phyloP scores from a whole-genome alignment of 1,140 invertebrate species.

The Drosophila fuyamai region DNA sequence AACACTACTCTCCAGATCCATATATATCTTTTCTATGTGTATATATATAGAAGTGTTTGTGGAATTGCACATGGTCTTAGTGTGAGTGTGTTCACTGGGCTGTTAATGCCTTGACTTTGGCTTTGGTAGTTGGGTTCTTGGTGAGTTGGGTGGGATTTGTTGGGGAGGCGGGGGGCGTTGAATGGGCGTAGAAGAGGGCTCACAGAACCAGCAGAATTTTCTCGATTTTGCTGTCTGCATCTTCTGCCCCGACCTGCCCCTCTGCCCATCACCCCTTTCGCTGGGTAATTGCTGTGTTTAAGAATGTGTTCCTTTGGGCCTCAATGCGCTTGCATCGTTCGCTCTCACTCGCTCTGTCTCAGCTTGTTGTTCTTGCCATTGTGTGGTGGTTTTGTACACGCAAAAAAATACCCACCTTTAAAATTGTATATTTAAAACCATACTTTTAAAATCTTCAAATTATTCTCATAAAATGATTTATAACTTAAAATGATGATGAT shows the following conservation, averaged over 20 bases:
- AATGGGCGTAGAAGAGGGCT: constrained; percentile 20
- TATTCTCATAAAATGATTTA: not conserved
- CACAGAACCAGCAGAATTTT: constrained; percentile 39
- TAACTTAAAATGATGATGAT: too few relatives aligned
- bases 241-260: constrained; percentile 12
- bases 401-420: not conserved
- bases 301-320: constrained; percentile 74
- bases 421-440: too few relatives aligned
- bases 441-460: not conserved
- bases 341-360: constrained; percentile 13
- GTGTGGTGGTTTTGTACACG: constrained; percentile 6
- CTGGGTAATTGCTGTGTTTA: constrained; percentile 80
- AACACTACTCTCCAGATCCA: constrained; percentile 20
- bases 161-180: constrained; percentile 2
- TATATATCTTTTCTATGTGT: constrained; percentile 10
- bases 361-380: constrained; percentile 22
- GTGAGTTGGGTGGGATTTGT: constrained; percentile 5
- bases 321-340: constrained; percentile 40
- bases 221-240: constrained; percentile 40
- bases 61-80: constrained; percentile 20
- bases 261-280: constrained; percentile 40
- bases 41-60: not conserved
- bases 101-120: constrained; percentile 61
- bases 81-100: constrained; percentile 53
- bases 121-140: constrained; percentile 31